Conservation (phyloP, 2,113 vertebrate genomes). For the Fulica atra region DNA sequence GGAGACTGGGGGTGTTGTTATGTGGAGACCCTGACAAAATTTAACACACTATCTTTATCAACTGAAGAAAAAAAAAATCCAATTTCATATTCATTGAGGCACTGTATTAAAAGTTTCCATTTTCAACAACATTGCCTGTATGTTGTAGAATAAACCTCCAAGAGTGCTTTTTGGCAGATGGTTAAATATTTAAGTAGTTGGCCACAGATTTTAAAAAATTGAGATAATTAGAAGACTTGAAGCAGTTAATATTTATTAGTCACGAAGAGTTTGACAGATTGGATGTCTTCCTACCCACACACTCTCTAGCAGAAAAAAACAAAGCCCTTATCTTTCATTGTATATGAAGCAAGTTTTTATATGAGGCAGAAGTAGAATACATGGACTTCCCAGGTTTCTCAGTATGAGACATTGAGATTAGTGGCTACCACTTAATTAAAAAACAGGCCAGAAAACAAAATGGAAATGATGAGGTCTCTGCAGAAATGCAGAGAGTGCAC, state of each 20-base stretch:
- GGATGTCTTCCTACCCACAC: conserved; percentile 72
- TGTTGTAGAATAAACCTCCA: conserved; percentile 65
- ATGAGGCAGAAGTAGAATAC: conserved; percentile 24
- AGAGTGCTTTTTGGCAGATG: conserved; percentile 75
- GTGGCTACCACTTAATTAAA: background rate
- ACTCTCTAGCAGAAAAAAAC: conserved; percentile 55
- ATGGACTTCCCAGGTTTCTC: background rate
- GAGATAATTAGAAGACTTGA: conserved; percentile 75
- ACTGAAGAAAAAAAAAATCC: background rate
- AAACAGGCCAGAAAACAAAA: background rate
- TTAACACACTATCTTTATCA: background rate
- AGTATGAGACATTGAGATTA: background rate
- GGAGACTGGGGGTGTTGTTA: background rate
- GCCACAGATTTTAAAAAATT: conserved; percentile 57
- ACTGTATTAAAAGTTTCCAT: conserved; percentile 63
- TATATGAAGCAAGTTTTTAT: conserved; percentile 19
- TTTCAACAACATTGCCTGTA: conserved; percentile 62
- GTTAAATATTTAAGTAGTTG: conserved; percentile 78
- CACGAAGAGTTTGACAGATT: conserved; percentile 75
- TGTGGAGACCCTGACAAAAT: background rate
- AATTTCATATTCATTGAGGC: background rate
- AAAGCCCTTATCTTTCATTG: background rate
- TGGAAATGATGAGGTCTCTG: background rate
- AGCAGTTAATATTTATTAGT: conserved; percentile 81
- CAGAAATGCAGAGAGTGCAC: background rate